Percentiles rank a stretch among this genome's conserved stretches.
These are phyloP conservation scores for Mellivora capensis DNA, from an alignment of 2,113 vertebrate species.

Conservation along the genomic window DNA sequence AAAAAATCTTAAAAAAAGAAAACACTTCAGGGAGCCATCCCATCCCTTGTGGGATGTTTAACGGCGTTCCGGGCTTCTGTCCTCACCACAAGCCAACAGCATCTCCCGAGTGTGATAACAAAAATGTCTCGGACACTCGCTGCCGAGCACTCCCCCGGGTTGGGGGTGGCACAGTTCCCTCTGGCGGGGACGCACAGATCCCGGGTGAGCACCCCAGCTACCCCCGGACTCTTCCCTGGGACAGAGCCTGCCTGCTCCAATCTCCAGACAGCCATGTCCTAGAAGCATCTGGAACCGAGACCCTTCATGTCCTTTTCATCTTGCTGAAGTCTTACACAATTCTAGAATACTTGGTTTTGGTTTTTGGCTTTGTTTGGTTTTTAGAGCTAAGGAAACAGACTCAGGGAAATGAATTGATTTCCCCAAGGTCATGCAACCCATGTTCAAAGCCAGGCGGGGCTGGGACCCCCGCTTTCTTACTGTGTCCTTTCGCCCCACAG, in stretches of 20 bases:
- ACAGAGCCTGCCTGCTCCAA: not conserved
- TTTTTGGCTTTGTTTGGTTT: not conserved
- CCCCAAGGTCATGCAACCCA: not conserved
- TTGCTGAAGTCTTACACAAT: not conserved
- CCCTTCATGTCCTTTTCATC: not conserved
- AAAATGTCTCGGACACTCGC: not conserved
- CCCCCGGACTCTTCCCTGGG: rapidly evolving
- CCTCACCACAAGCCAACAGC: not conserved
- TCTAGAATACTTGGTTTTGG: not conserved
- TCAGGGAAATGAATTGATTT: not conserved
- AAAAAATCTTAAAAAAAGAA: no score
- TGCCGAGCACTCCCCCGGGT: not conserved
- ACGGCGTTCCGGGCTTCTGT: not conserved
- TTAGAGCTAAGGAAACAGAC: not conserved
- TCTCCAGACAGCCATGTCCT: rapidly evolving
- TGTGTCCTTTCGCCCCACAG: not conserved
- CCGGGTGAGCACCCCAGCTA: not conserved
- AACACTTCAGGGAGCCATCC: not conserved
- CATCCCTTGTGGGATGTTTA: not conserved
- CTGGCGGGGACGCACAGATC: not conserved
- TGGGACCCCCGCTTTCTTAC: not conserved
- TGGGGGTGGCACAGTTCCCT: not conserved
- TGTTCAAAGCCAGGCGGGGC: not conserved
- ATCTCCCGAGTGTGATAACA: not conserved
- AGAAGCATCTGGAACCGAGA: rapidly evolving